Evolutionary conservation across 1,140 invertebrate genomes (phyloP).

Genomic region (Ceratitis capitata): DNA sequence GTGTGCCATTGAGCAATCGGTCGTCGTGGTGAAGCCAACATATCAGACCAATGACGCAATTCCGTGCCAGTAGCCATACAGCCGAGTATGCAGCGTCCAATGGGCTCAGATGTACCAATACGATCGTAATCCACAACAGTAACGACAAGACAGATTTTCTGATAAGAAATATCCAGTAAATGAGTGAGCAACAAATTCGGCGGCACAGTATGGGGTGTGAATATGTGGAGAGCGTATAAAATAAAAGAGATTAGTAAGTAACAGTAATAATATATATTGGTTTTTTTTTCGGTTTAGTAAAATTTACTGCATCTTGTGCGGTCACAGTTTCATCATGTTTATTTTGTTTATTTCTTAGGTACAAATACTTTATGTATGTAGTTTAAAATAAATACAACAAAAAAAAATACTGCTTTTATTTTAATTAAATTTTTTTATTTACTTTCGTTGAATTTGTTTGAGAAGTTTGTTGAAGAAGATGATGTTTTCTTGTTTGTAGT

Average conservation of each 20-base stretch:
- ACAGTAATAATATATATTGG: background rate
- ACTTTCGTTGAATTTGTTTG: background rate
- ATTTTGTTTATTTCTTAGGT: conserved; percentile 36
- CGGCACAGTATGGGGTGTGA: conserved; percentile 33
- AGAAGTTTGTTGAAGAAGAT: conserved; percentile 35
- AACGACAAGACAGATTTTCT: conserved; percentile 99
- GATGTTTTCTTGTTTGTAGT: conserved; percentile 38
- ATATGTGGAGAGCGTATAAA: conserved; percentile 50
- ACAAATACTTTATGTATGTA: background rate
- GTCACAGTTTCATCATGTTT: conserved; percentile 30
- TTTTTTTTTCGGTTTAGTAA: background rate
- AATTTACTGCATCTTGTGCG: conserved; percentile 3
- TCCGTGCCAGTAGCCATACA: conserved; percentile 98
- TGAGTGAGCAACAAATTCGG: background rate
- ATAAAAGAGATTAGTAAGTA: conserved; percentile 44
- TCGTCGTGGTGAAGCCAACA: conserved; percentile 96
- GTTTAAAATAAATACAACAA: too few species aligned
- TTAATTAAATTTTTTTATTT: background rate
- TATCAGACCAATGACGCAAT: conserved; percentile 99
- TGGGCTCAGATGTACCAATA: conserved; percentile 99
- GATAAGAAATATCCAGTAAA: conserved; percentile 51
- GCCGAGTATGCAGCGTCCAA: conserved; percentile 96
- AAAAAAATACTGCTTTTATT: background rate
- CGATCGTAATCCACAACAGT: conserved; percentile 99
- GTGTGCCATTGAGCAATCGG: conserved; percentile 99